Evolutionary conservation across 2,888 invertebrate species (phyloP).

Genomic region (Andrena minutula): DNA sequence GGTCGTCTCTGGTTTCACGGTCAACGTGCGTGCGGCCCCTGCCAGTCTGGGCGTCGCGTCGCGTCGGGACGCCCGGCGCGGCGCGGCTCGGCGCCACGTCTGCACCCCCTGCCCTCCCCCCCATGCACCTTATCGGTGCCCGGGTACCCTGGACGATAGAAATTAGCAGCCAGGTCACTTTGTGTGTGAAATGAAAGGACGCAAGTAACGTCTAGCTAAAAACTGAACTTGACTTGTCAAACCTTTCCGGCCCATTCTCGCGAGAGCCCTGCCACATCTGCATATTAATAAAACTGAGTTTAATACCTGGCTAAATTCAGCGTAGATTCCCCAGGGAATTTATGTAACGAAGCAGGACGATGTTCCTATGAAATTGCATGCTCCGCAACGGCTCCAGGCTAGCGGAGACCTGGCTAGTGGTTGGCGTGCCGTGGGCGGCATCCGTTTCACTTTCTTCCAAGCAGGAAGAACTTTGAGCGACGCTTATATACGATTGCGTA

Average conservation of each 20-base stretch:
- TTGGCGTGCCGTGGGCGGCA: constrained; percentile 54
- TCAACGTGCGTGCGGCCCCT: constrained; percentile 82
- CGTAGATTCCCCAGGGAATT: constrained; percentile 65
- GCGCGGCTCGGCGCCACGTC: constrained; percentile 72
- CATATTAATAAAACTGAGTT: constrained; percentile 74
- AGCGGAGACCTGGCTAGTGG: constrained; percentile 3
- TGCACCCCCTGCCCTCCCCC: constrained; percentile 43
- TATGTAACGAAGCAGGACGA: constrained; percentile 48
- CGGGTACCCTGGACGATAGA: constrained; percentile 53
- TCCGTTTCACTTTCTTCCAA: constrained; percentile 64
- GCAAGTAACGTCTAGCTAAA: neutral
- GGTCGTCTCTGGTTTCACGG: constrained; percentile 75
- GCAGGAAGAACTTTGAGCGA: constrained; percentile 45
- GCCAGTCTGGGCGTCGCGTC: constrained; percentile 76
- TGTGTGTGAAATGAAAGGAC: neutral
- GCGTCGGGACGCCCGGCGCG: constrained; percentile 76
- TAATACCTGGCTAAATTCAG: constrained; percentile 66
- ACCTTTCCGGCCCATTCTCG: constrained; percentile 47
- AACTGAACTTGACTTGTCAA: constrained; percentile 47
- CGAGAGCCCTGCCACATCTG: constrained; percentile 59
- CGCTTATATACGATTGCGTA: constrained; percentile 31
- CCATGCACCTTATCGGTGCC: neutral
- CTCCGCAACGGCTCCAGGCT: neutral
- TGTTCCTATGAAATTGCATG: constrained; percentile 59
- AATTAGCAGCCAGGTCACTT: neutral